Evolutionary conservation across 2,888 invertebrate genomes (phyloP).

Genomic region (Coenonympha glycerion): DNA sequence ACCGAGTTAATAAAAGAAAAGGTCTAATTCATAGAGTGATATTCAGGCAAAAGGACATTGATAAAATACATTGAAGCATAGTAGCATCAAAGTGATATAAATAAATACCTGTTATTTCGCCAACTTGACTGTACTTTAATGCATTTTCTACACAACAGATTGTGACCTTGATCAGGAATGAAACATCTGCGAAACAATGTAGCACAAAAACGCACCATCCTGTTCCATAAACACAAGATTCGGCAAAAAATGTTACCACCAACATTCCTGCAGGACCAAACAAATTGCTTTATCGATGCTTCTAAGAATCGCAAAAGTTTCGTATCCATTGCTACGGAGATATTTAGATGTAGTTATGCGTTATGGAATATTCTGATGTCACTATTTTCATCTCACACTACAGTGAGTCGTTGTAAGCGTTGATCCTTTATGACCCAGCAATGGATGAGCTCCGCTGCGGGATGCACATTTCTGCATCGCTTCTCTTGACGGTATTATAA

Average conservation of each 20-base stretch:
- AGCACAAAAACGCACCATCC: conserved; percentile 9
- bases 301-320: background rate
- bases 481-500: background rate
- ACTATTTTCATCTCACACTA: no score
- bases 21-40: no score
- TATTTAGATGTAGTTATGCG: no score
- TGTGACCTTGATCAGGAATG: conserved; percentile 9
- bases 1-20: no score
- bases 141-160: background rate
- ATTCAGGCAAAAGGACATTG: no score
- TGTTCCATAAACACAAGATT: conserved; percentile 14
- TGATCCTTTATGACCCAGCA: no score
- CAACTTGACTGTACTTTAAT: no score
- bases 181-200: conserved; percentile 14
- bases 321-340: background rate
- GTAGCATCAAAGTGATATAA: no score
- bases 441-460: conserved; percentile 5
- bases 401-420: no score
- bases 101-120: no score
- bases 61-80: no score
- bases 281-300: conserved; percentile 2
- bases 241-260: conserved; percentile 3
- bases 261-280: conserved; percentile 5
- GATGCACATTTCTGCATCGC: background rate
- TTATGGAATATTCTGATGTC: no score